A percentile compares a stretch with the other conserved stretches of the same genome.
These are phyloP conservation scores for Heteromormyrus szaboi DNA, from an alignment of 2,797 vertebrate species.

Conservation along the genomic window DNA sequence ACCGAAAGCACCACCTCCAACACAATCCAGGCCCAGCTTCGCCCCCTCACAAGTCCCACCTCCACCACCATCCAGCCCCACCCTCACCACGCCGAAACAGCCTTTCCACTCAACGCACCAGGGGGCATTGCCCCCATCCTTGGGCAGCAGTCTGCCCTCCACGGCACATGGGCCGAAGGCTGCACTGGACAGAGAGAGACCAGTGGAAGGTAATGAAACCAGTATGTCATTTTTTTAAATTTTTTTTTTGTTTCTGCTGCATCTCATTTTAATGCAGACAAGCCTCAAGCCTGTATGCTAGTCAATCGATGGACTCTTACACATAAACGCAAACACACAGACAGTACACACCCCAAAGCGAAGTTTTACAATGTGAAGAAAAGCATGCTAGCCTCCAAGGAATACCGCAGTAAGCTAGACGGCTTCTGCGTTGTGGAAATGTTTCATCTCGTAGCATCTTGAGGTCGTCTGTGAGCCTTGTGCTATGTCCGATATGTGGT, in stretches of 20 bases:
- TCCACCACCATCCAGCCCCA: background rate
- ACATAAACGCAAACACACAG: background rate
- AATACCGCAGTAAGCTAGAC: background rate
- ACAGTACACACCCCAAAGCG: background rate
- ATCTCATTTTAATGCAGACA: background rate
- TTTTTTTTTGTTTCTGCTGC: background rate
- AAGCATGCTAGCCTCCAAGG: background rate
- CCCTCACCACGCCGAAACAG: background rate
- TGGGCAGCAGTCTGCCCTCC: background rate
- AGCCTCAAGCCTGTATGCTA: background rate
- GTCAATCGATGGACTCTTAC: background rate
- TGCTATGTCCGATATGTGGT: background rate
- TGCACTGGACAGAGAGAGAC: conserved; percentile 12
- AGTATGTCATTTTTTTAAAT: background rate
- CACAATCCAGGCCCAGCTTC: background rate
- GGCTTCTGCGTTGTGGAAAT: background rate
- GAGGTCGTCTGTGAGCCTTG: background rate
- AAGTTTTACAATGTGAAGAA: background rate
- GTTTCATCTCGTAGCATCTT: background rate
- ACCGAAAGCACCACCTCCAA: background rate
- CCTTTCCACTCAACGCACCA: background rate
- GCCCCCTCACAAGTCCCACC: background rate
- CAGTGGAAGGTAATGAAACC: conserved; percentile 37
- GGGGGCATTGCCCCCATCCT: background rate
- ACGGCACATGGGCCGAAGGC: conserved; percentile 14